Conservation (phyloP, 2,888 invertebrate species). For the Sinodicranocentrus sp. region DNA sequence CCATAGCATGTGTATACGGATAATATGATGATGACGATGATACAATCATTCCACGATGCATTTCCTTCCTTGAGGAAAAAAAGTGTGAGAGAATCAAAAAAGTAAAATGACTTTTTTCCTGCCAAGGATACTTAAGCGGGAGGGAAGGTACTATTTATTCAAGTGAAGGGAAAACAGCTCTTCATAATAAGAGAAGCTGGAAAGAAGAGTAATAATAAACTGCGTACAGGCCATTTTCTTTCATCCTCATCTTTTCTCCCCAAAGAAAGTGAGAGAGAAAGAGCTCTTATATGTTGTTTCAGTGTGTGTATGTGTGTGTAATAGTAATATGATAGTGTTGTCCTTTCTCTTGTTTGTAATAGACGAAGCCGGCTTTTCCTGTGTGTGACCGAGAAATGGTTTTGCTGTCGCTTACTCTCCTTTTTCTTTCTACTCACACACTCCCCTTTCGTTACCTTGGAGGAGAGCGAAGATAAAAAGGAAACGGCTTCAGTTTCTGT, state of each 20-base stretch:
- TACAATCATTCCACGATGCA: constrained; percentile 12
- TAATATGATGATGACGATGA: background rate
- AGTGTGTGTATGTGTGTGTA: no score
- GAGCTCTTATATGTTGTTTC: no score
- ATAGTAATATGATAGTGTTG: background rate
- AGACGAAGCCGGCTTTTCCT: background rate
- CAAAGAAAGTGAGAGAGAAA: background rate
- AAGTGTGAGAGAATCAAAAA: background rate
- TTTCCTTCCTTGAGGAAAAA: background rate
- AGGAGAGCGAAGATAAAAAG: no score
- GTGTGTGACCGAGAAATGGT: constrained; percentile 9
- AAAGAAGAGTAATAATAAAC: constrained; percentile 29
- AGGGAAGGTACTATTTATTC: constrained; percentile 39
- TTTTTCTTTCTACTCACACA: no score
- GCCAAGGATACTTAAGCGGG: background rate
- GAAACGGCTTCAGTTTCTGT: no score
- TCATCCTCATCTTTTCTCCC: background rate
- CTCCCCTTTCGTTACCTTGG: no score
- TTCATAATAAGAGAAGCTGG: constrained; percentile 22
- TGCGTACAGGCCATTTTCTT: constrained; percentile 1
- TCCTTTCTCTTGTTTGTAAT: background rate
- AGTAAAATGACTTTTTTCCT: constrained; percentile 2
- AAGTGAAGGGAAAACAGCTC: constrained; percentile 19
- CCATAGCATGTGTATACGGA: no score
- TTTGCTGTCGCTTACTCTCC: constrained; percentile 16